phyloP scores from a whole-genome alignment of 2,113 vertebrate genomes.

The Macheiramphus alcinus region DNA sequence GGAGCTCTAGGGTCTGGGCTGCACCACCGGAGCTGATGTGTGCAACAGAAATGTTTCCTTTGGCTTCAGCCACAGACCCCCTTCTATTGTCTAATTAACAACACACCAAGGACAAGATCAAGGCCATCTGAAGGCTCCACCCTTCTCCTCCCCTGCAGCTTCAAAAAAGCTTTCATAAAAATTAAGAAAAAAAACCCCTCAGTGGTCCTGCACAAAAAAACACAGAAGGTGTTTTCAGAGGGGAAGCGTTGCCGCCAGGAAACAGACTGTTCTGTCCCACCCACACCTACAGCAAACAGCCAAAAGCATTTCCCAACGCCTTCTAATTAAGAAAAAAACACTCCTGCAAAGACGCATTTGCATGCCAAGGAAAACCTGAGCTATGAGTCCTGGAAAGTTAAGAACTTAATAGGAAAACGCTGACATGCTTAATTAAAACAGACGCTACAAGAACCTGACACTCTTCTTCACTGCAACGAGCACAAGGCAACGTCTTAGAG shows the following conservation, averaged over 20 bases:
- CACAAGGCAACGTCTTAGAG: neutral
- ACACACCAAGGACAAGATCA: neutral
- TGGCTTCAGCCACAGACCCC: neutral
- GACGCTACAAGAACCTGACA: neutral
- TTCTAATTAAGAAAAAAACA: conserved; percentile 41
- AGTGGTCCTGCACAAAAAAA: neutral
- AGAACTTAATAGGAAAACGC: conserved; percentile 35
- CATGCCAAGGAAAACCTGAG: conserved; percentile 60
- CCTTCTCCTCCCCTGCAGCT: neutral
- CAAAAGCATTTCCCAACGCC: conserved; percentile 18
- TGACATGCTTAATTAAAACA: neutral
- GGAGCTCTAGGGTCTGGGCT: neutral
- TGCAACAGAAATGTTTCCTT: neutral
- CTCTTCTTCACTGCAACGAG: neutral
- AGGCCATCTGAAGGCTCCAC: neutral
- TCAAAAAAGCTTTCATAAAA: neutral
- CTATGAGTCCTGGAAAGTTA: conserved; percentile 42
- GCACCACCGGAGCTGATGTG: fast-evolving
- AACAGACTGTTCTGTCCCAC: conserved; percentile 18
- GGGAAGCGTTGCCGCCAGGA: neutral
- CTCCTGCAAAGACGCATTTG: neutral
- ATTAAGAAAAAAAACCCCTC: neutral
- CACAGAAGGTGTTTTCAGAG: conserved; percentile 1
- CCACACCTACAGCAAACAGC: conserved; percentile 38
- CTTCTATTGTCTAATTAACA: neutral